Conservation (phyloP, 2,797 vertebrate species). For the Pelobates cultripes region DNA sequence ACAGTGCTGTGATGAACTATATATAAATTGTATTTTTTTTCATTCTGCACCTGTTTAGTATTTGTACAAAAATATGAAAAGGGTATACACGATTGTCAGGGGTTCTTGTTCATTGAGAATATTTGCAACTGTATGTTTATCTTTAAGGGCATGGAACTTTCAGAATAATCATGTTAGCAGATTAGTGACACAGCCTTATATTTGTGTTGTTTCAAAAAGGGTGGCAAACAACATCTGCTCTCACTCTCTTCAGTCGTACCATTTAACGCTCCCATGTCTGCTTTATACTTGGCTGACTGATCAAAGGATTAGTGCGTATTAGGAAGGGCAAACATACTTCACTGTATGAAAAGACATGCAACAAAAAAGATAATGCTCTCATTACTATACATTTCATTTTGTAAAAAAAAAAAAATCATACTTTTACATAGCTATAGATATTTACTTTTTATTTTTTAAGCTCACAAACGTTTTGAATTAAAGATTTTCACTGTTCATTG, state of each 20-base stretch:
- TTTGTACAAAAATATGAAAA: too few species aligned
- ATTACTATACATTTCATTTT: too few species aligned
- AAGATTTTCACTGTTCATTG: too few species aligned
- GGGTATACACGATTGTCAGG: background rate
- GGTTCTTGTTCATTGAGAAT: background rate
- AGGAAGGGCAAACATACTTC: conserved; percentile 44
- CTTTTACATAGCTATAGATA: too few species aligned
- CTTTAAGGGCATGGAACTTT: conserved; percentile 35
- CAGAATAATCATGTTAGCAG: conserved; percentile 50
- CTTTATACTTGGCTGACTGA: conserved; percentile 52
- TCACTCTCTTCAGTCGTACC: conserved; percentile 45
- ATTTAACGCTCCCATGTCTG: conserved; percentile 44
- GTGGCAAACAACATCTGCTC: conserved; percentile 55
- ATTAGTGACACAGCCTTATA: conserved; percentile 38
- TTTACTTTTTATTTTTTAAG: too few species aligned
- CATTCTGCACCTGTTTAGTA: too few species aligned
- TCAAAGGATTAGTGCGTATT: conserved; percentile 51
- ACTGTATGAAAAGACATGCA: conserved; percentile 30
- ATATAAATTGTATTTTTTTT: too few species aligned
- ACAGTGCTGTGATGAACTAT: too few species aligned
- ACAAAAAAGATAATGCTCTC: background rate
- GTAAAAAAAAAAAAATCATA: background rate
- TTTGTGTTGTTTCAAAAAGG: conserved; percentile 47
- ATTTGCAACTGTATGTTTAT: conserved; percentile 19
- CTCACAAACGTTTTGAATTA: too few species aligned